These are phyloP conservation scores for Poecilia gillii DNA, from an alignment of 2,797 vertebrate species.

Conservation along the genomic window DNA sequence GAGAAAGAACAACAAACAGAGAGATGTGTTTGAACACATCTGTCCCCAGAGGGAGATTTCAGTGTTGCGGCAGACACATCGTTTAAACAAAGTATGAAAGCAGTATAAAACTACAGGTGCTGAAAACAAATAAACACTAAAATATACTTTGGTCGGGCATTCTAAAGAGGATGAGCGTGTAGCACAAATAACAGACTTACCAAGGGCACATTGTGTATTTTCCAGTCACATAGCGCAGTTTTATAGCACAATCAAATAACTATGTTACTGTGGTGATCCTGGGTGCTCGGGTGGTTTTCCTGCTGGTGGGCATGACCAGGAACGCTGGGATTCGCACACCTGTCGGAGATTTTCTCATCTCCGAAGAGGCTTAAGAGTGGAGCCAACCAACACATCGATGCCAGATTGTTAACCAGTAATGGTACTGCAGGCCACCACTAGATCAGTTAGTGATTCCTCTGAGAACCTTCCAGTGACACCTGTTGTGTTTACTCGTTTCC, in stretches of 20 bases:
- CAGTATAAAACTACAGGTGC: not conserved
- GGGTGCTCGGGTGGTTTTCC: too few species aligned
- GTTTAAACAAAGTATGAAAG: not conserved
- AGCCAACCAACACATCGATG: too few species aligned
- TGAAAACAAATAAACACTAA: not conserved
- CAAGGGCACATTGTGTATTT: not conserved
- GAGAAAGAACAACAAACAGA: not conserved
- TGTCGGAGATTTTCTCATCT: too few species aligned
- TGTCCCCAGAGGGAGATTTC: not conserved
- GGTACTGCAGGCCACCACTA: too few species aligned
- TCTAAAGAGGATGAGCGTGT: not conserved
- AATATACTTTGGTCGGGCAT: not conserved
- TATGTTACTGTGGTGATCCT: too few species aligned
- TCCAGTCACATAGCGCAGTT: not conserved
- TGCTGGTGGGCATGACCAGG: too few species aligned
- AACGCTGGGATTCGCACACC: too few species aligned
- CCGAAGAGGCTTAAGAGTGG: too few species aligned
- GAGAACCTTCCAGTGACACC: too few species aligned
- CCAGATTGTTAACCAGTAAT: too few species aligned
- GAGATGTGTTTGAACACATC: not conserved
- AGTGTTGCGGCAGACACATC: not conserved
- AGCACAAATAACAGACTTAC: not conserved
- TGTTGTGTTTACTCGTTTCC: too few species aligned
- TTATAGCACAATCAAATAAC: not conserved
- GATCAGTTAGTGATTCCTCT: too few species aligned